Conservation (phyloP, 2,797 vertebrate species). For the Eutrigla gurnardus region DNA sequence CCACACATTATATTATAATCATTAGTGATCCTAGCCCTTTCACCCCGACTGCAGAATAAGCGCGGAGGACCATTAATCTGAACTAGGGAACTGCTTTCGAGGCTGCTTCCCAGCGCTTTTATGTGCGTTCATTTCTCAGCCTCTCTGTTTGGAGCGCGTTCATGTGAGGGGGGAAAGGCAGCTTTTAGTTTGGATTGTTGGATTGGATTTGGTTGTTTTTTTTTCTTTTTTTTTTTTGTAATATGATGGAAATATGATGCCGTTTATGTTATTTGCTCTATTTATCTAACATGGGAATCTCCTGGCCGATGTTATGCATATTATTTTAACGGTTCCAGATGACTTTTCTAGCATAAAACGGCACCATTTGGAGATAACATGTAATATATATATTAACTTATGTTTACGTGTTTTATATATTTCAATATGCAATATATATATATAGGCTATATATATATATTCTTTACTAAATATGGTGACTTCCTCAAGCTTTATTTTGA, state of each 20-base stretch:
- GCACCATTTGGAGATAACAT: neutral
- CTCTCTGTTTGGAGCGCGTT: conserved; percentile 24
- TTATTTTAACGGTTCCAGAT: neutral
- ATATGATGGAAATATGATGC: neutral
- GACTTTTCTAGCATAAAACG: neutral
- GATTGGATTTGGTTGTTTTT: no score
- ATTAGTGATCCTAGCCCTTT: conserved; percentile 88
- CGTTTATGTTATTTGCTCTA: neutral
- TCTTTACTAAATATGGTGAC: neutral
- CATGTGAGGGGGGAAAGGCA: neutral
- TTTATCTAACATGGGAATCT: neutral
- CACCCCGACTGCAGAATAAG: conserved; percentile 85
- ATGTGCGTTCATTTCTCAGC: conserved; percentile 60
- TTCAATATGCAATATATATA: neutral
- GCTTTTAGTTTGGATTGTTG: neutral
- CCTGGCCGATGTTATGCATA: neutral
- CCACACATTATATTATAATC: conserved; percentile 88
- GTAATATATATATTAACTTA: neutral
- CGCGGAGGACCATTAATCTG: conserved; percentile 84
- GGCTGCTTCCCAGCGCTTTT: conserved; percentile 58
- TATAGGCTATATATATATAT: neutral
- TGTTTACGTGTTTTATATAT: neutral
- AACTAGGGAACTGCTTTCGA: conserved; percentile 73
- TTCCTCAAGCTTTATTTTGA: conserved; percentile 2
- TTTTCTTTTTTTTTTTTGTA: no score